phyloP scores from a whole-genome alignment of 2,797 vertebrate species.

The Arnoldichthys spilopterus region DNA sequence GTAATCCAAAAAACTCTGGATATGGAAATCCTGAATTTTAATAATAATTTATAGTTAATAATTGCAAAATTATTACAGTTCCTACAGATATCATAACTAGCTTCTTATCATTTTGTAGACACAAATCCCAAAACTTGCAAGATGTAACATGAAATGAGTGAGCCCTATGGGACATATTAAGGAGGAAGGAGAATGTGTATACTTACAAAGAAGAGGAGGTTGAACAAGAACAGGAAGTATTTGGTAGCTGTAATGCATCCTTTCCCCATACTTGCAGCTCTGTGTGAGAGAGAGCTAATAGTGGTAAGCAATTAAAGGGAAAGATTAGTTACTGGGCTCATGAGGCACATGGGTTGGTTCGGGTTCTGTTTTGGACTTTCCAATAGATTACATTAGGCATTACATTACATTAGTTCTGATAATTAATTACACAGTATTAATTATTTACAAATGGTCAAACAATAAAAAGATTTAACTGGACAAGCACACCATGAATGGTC shows the following conservation, averaged over 20 bases:
- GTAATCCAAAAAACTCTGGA: too few relatives aligned
- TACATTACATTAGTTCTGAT: too few relatives aligned
- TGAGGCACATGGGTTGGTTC: too few relatives aligned
- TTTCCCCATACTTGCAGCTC: conserved; percentile 73
- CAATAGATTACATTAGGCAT: too few relatives aligned
- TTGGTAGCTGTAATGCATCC: conserved; percentile 81
- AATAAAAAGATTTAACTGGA: too few relatives aligned
- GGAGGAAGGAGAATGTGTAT: conserved; percentile 16
- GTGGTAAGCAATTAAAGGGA: not conserved
- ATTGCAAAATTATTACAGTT: not conserved
- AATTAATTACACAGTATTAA: too few relatives aligned
- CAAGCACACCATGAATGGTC: too few relatives aligned
- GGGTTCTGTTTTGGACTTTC: too few relatives aligned
- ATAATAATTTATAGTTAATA: not conserved
- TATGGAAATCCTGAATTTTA: too few relatives aligned
- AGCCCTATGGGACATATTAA: conserved; percentile 52
- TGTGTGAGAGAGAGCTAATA: conserved; percentile 14
- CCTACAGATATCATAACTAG: not conserved
- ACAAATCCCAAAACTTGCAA: not conserved
- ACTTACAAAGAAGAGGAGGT: conserved; percentile 85
- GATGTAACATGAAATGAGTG: not conserved
- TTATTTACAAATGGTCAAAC: too few relatives aligned
- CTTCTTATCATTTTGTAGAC: not conserved
- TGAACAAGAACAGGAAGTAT: conserved; percentile 85
- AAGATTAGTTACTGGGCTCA: too few relatives aligned